Percentiles rank a stretch among this genome's conserved stretches.
phyloP scores from a whole-genome alignment of 2,797 vertebrate genomes.

The Mustela erminea region DNA sequence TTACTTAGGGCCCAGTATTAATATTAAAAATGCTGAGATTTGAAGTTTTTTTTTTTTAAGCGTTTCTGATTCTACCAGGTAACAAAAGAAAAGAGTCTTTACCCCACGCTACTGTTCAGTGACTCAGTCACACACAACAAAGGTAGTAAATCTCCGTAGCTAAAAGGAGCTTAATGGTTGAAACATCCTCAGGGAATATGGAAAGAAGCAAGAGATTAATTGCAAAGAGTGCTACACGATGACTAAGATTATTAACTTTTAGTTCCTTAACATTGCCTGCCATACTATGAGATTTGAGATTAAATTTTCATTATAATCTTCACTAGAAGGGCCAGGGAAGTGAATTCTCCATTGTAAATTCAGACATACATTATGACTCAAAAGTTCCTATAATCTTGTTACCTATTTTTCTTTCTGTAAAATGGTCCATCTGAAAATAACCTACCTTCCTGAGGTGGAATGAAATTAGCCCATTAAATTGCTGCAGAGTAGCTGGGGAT shows the following conservation, averaged over 20 bases:
- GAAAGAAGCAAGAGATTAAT: constrained; percentile 45
- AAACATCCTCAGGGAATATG: constrained; percentile 42
- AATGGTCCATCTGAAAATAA: constrained; percentile 25
- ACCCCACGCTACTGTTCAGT: constrained; percentile 19
- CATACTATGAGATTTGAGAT: constrained; percentile 33
- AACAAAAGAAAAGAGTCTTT: constrained; percentile 44
- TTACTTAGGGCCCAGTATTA: neutral
- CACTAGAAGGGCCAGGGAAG: neutral
- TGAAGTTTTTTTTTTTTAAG: neutral
- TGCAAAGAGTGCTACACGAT: neutral
- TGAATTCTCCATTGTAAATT: neutral
- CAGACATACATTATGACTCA: neutral
- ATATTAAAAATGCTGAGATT: neutral
- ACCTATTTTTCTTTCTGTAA: neutral
- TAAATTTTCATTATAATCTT: constrained; percentile 58
- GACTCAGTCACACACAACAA: constrained; percentile 51
- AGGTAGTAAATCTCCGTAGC: constrained; percentile 43
- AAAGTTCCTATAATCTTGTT: neutral
- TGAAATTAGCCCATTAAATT: neutral
- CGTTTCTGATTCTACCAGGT: neutral
- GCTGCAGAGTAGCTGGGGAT: neutral
- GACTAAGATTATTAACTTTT: constrained; percentile 34
- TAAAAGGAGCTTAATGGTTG: constrained; percentile 41
- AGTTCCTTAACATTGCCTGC: constrained; percentile 3
- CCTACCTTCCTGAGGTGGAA: neutral